Evolutionary conservation across 2,888 invertebrate species (phyloP).

Genomic region (Tenthredo livida): DNA sequence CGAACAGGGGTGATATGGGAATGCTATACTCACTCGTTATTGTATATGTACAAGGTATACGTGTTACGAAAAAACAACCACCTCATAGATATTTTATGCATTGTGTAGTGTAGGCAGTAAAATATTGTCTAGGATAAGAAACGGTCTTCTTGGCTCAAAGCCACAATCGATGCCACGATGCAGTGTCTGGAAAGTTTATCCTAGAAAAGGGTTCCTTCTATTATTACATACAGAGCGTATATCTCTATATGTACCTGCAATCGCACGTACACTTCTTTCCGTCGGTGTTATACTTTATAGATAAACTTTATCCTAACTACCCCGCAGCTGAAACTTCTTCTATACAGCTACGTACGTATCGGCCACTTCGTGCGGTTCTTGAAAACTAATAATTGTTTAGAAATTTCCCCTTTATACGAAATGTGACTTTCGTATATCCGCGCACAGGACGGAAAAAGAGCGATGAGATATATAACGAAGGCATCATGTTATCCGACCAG

Average conservation of each 20-base stretch:
- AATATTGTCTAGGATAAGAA: slow-evolving; percentile 65
- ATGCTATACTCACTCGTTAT: not conserved
- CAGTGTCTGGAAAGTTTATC: slow-evolving; percentile 72
- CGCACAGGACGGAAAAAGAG: not conserved
- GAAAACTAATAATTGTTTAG: not conserved
- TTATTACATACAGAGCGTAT: not conserved
- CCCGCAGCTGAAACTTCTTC: not conserved
- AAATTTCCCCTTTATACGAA: not conserved
- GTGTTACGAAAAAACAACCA: not conserved
- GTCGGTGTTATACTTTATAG: not conserved
- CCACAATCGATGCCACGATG: slow-evolving; percentile 72
- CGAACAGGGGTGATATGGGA: not conserved
- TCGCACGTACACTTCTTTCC: not conserved
- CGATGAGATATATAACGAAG: slow-evolving; percentile 39
- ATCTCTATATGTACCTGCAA: not conserved
- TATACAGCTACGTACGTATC: not conserved
- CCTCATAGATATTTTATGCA: not conserved
- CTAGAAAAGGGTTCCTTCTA: slow-evolving; percentile 36
- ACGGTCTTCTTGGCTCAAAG: slow-evolving; percentile 64
- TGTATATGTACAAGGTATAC: no score
- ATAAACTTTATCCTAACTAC: slow-evolving; percentile 1
- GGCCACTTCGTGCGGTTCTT: not conserved
- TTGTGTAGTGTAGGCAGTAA: slow-evolving; percentile 14
- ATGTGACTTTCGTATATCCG: not conserved
- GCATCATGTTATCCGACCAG: slow-evolving; percentile 29